These are phyloP conservation scores for Plectropomus leopardus DNA, from an alignment of 2,113 vertebrate species.

Conservation along the genomic window DNA sequence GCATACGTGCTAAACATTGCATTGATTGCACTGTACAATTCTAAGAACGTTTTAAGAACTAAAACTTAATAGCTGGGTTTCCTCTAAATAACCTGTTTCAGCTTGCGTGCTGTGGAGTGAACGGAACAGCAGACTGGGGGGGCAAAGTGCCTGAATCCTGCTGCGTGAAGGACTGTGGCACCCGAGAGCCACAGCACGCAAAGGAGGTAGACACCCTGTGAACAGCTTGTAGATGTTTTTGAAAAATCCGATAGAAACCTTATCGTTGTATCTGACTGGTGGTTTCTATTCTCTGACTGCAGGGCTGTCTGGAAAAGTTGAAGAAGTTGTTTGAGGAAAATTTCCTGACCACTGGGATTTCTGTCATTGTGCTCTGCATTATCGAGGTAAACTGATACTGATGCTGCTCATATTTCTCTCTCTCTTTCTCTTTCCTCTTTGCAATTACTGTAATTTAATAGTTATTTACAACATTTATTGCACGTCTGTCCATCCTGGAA, in stretches of 20 bases:
- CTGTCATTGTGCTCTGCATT: constrained; percentile 82
- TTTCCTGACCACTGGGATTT: constrained; percentile 79
- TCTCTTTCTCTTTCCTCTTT: too few relatives aligned
- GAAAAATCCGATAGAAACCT: neutral
- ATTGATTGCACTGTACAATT: too few relatives aligned
- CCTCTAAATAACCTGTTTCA: constrained; percentile 37
- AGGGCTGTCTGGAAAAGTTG: constrained; percentile 76
- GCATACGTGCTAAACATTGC: too few relatives aligned
- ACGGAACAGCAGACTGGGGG: constrained; percentile 65
- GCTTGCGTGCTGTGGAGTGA: constrained; percentile 81
- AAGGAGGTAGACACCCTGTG: constrained; percentile 23
- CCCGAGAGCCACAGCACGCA: accelerated
- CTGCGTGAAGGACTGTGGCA: accelerated
- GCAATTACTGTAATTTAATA: too few relatives aligned
- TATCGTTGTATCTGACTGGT: neutral
- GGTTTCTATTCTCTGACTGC: constrained; percentile 12
- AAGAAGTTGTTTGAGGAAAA: constrained; percentile 63
- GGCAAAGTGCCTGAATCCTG: constrained; percentile 11
- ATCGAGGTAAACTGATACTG: constrained; percentile 86
- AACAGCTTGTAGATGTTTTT: neutral
- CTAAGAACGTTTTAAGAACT: too few relatives aligned
- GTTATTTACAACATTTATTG: too few relatives aligned
- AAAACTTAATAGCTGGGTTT: too few relatives aligned
- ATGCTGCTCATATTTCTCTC: too few relatives aligned
- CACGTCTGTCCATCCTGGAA: too few relatives aligned